Evolutionary conservation across 2,113 vertebrate genomes (phyloP).

Genomic region (Cyanocitta stelleri): DNA sequence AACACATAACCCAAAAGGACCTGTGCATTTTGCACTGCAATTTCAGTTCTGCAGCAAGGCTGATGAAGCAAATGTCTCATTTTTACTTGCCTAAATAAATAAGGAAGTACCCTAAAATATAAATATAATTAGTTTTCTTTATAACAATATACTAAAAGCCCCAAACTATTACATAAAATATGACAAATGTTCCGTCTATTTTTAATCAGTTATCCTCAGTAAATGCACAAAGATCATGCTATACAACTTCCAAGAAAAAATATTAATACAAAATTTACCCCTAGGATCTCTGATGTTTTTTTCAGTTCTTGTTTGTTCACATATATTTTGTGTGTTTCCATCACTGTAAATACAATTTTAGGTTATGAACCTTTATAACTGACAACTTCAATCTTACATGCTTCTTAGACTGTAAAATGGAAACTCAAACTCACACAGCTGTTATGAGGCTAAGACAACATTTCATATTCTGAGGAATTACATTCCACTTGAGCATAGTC

Average conservation of each 20-base stretch:
- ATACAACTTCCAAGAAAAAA: not conserved
- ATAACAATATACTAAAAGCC: not conserved
- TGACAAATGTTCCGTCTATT: not conserved
- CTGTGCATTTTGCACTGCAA: not conserved
- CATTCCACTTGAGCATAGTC: not conserved
- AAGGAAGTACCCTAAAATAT: not conserved
- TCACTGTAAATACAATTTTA: conserved; percentile 73
- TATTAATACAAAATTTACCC: conserved; percentile 64
- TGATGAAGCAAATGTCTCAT: not conserved
- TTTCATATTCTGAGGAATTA: not conserved
- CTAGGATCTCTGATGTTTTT: conserved; percentile 83
- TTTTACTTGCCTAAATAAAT: not conserved
- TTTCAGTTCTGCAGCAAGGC: not conserved
- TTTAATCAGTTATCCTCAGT: not conserved
- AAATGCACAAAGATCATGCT: not conserved
- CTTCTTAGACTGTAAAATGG: not conserved
- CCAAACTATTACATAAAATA: not conserved
- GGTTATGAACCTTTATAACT: not conserved
- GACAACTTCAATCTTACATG: not conserved
- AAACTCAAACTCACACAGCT: not conserved
- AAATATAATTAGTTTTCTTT: not conserved
- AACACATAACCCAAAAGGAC: not conserved
- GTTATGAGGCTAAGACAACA: not conserved
- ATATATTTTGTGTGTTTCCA: conserved; percentile 83
- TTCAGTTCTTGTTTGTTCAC: conserved; percentile 82